Evolutionary conservation across 2,113 vertebrate species (phyloP), one percentile per base, ranked within the genome.

Genomic region (Apistogramma diplotaenia): DNA sequence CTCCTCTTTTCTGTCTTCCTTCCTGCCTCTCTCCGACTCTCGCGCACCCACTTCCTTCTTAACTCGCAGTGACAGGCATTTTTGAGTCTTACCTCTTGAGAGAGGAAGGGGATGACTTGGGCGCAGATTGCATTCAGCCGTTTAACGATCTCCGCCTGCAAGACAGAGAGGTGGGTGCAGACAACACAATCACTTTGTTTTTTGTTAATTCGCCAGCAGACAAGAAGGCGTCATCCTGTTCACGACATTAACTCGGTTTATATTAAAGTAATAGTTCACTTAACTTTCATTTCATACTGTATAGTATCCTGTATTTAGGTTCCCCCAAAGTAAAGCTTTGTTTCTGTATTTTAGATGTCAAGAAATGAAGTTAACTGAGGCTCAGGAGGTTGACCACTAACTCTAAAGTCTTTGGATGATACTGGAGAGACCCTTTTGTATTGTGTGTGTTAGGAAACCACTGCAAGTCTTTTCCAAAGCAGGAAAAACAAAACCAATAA

Each of bases 91-190:
- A 99, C 97, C 97, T 99, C 97, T 89, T 98, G 97, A 92, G 97
- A 99, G 93, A 99, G 94, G 94, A 98, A 99, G 67, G 97, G 97
- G 95, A 99, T 98, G 94, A 99, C 97, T 96, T 99, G 97, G 79
- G 97, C 97, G 89, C 97, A 99, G 95, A 99, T 99, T 91, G 97
- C 97, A n/a, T 99, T 99, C 94, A 98, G 96, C 83, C 97, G 96
- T 87, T 99, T 99, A 92, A 98, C 97, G 90, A 99, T 99, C 95
- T 99, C 97, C 91, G 97, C 97, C 97, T 99, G 96, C 65, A 94
- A 94, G 85, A 91, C 87, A 96, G 58, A 81, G 74, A 83, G 78
- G 85, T 80, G 82, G 84, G 79, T 21, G 21, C 35, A 83, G n/a
- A 58, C 40, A 57, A 76, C 57, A 82, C 40, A 78, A 59, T 73